phyloP scores from a whole-genome alignment of 2,888 invertebrate genomes.

The Chelonus formosanus region DNA sequence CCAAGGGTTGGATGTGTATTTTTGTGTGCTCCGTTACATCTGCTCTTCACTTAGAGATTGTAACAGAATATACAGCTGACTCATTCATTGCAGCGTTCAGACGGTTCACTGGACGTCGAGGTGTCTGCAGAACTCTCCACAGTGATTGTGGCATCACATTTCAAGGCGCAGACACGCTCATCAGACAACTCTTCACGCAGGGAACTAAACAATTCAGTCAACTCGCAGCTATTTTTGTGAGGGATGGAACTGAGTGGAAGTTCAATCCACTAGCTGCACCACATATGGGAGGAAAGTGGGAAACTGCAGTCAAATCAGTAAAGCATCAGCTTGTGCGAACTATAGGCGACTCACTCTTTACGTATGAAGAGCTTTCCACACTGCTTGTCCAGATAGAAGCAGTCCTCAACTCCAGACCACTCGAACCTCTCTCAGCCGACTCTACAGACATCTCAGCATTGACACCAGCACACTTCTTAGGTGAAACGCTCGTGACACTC shows the following conservation, averaged over 20 bases:
- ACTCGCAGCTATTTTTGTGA: background rate
- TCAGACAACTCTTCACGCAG: constrained; percentile 6
- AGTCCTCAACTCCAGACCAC: too few relatives aligned
- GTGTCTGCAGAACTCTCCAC: constrained; percentile 23
- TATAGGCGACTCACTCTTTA: too few relatives aligned
- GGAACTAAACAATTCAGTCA: background rate
- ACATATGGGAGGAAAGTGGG: too few relatives aligned
- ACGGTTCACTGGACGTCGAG: constrained; percentile 14
- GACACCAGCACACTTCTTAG: too few relatives aligned
- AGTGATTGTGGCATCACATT: constrained; percentile 38
- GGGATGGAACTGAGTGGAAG: constrained; percentile 17
- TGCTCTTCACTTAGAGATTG: constrained; percentile 38
- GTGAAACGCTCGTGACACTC: too few relatives aligned
- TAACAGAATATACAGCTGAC: constrained; percentile 16
- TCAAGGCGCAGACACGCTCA: constrained; percentile 26
- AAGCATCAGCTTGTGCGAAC: too few relatives aligned
- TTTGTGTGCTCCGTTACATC: constrained; percentile 44
- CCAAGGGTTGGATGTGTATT: constrained; percentile 40
- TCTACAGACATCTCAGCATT: too few relatives aligned
- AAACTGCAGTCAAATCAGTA: too few relatives aligned
- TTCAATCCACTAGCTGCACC: too few relatives aligned
- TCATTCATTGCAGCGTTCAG: constrained; percentile 27
- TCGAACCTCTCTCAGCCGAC: too few relatives aligned
- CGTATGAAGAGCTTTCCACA: too few relatives aligned
- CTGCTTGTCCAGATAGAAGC: too few relatives aligned